Percentiles rank a stretch among this genome's conserved stretches.
These are phyloP conservation scores for Bergia sp. DNA, from an alignment of 92 coral and sea anemone genomes.

Conservation along the genomic window DNA sequence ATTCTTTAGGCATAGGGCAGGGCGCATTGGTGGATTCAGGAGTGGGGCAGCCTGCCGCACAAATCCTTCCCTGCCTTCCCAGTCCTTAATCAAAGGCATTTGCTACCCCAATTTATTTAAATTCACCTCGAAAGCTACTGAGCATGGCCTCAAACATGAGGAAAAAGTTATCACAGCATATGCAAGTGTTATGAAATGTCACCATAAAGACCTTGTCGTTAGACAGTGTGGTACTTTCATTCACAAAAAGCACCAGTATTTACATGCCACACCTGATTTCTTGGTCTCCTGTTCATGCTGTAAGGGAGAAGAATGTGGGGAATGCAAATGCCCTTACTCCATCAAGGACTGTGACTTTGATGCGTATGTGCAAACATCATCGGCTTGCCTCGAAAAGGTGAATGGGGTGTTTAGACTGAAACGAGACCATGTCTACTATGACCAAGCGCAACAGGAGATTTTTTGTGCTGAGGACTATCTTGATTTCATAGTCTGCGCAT, in stretches of 20 bases:
- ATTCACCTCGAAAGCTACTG: conserved; percentile 29
- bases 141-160: conserved; percentile 39
- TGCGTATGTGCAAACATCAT: conserved; percentile 21
- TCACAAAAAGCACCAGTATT: conserved; percentile 28
- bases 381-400: conserved; percentile 45
- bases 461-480: conserved; percentile 46
- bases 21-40: conserved; percentile 40
- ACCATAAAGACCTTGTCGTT: conserved; percentile 39
- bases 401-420: conserved; percentile 42
- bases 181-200: conserved; percentile 24
- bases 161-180: conserved; percentile 28
- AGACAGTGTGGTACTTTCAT: conserved; percentile 51
- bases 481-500: conserved; percentile 54
- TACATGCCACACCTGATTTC: conserved; percentile 50
- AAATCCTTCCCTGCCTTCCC: conserved; percentile 43
- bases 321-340: conserved; percentile 39
- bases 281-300: conserved; percentile 45
- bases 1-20: conserved; percentile 41
- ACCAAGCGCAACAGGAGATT: conserved; percentile 65
- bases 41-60: conserved; percentile 40
- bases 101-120: conserved; percentile 30
- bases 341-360: conserved; percentile 38
- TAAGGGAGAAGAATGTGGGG: conserved; percentile 49
- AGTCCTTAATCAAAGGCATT: conserved; percentile 42
- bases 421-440: conserved; percentile 58